These are phyloP conservation scores for Caenorhabditis panamensis DNA, from an alignment of 2,888 invertebrate species.

Conservation along the genomic window DNA sequence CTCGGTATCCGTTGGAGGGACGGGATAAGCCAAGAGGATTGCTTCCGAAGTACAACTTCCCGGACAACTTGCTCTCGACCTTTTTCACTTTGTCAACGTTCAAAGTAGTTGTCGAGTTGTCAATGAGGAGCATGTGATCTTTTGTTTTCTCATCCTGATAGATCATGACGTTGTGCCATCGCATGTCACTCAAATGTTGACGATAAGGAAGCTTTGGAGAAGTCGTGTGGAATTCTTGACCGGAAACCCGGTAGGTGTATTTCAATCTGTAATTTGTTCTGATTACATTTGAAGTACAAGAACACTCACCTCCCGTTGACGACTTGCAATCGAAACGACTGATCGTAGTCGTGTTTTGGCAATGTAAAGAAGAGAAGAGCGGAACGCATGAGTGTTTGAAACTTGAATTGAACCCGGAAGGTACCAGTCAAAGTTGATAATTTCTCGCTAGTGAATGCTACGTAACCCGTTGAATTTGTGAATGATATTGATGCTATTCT, in stretches of 20 bases:
- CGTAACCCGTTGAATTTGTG: slow-evolving; percentile 70
- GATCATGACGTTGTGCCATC: slow-evolving; percentile 73
- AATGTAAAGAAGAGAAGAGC: slow-evolving; percentile 68
- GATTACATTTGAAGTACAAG: background rate
- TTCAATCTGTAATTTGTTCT: slow-evolving; percentile 61
- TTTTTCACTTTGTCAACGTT: slow-evolving; percentile 44
- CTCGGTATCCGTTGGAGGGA: slow-evolving; percentile 66
- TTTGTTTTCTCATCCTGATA: slow-evolving; percentile 68
- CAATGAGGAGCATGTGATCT: slow-evolving; percentile 70
- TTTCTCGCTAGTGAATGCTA: slow-evolving; percentile 62
- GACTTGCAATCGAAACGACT: slow-evolving; percentile 64
- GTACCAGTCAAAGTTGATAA: slow-evolving; percentile 64
- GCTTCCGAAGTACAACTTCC: slow-evolving; percentile 57
- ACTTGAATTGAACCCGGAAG: slow-evolving; percentile 77
- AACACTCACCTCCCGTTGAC: slow-evolving; percentile 66
- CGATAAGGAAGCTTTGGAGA: slow-evolving; percentile 65
- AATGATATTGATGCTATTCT: slow-evolving; percentile 67
- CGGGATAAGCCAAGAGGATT: slow-evolving; percentile 49
- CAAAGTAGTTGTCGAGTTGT: slow-evolving; percentile 69
- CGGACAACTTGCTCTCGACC: slow-evolving; percentile 46
- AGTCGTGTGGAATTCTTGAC: slow-evolving; percentile 61
- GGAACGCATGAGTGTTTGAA: slow-evolving; percentile 74
- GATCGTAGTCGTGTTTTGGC: slow-evolving; percentile 61
- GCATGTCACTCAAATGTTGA: slow-evolving; percentile 73
- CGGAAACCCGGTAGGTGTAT: slow-evolving; percentile 65